Percentiles rank a stretch among this genome's conserved stretches.
These are phyloP conservation scores for Xyrichtys novacula DNA, from an alignment of 2,797 vertebrate genomes.

Conservation along the genomic window DNA sequence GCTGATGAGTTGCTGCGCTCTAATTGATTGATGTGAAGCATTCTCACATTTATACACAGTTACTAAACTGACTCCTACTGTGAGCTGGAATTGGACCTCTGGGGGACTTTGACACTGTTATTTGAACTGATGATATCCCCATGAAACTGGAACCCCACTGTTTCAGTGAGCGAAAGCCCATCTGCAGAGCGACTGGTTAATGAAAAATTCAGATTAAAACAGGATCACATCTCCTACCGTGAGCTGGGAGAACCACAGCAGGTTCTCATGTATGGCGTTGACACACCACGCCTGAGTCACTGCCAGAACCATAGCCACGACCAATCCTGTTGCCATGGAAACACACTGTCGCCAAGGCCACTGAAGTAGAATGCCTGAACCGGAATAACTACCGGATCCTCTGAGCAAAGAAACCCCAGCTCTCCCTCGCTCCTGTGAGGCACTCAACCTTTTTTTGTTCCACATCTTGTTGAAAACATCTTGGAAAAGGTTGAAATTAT, in stretches of 20 bases:
- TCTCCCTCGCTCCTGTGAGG: conserved; percentile 1
- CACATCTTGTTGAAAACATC: conserved; percentile 13
- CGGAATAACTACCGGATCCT: conserved; percentile 46
- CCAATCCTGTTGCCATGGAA: conserved; percentile 76
- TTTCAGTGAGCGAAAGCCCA: neutral
- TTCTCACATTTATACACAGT: neutral
- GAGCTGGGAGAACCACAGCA: conserved; percentile 85
- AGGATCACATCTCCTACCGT: conserved; percentile 66
- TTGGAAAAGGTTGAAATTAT: conserved; percentile 16
- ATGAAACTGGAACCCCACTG: neutral
- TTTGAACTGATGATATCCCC: conserved; percentile 12
- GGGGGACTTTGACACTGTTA: conserved; percentile 19
- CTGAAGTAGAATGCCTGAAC: conserved; percentile 45
- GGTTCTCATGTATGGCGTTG: conserved; percentile 79
- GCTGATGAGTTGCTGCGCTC: neutral
- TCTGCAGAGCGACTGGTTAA: neutral
- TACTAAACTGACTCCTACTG: conserved; percentile 19
- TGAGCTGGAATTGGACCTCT: conserved; percentile 24
- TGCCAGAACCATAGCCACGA: conserved; percentile 64
- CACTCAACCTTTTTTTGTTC: conserved; percentile 19
- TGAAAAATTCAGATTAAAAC: conserved; percentile 24
- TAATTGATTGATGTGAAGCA: neutral
- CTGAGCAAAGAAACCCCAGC: conserved; percentile 22
- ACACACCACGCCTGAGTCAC: conserved; percentile 78
- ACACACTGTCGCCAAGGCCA: conserved; percentile 71